Evolutionary conservation across 2,888 invertebrate species (phyloP).

Genomic region (Ophioninae sp.): DNA sequence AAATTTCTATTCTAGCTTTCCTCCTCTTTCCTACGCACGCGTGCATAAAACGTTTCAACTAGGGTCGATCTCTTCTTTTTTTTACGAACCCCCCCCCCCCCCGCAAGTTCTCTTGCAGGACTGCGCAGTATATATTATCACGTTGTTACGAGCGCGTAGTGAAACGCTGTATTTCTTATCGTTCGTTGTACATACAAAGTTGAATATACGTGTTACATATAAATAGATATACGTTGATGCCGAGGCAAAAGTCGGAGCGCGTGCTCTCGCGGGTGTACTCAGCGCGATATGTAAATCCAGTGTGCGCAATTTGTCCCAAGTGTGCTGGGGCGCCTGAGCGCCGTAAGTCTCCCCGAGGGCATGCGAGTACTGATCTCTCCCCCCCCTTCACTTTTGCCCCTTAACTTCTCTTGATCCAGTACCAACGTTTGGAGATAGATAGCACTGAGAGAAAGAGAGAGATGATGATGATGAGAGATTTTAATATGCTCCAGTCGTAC

Average conservation of each 20-base stretch:
- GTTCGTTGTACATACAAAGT: conserved; percentile 37
- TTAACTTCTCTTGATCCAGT: too few species aligned
- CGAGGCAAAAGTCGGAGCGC: conserved; percentile 30
- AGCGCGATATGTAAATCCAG: conserved; percentile 73
- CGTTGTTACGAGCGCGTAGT: conserved; percentile 52
- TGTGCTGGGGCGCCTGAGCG: conserved; percentile 53
- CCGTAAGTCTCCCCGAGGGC: conserved; percentile 61
- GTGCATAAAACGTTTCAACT: conserved; percentile 53
- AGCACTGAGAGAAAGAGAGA: too few species aligned
- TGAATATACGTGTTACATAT: conserved; percentile 1
- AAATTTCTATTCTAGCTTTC: conserved; percentile 15
- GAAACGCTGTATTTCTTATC: conserved; percentile 61
- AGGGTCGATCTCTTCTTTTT: conserved; percentile 27
- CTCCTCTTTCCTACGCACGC: conserved; percentile 10
- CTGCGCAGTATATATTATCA: conserved; percentile 46
- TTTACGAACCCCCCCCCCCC: background rate
- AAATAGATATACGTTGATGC: conserved; percentile 41
- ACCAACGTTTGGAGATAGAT: too few species aligned
- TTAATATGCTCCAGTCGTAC: too few species aligned
- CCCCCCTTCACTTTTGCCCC: background rate
- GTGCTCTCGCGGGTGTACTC: conserved; percentile 47
- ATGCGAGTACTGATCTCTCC: conserved; percentile 45
- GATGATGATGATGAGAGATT: too few species aligned
- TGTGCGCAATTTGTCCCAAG: conserved; percentile 73
- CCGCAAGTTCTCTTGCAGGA: conserved; percentile 10